A percentile compares a stretch with the other conserved stretches of the same genome.
phyloP scores from a whole-genome alignment of 92 coral and sea anemone genomes.

The Pocillopora grandis region DNA sequence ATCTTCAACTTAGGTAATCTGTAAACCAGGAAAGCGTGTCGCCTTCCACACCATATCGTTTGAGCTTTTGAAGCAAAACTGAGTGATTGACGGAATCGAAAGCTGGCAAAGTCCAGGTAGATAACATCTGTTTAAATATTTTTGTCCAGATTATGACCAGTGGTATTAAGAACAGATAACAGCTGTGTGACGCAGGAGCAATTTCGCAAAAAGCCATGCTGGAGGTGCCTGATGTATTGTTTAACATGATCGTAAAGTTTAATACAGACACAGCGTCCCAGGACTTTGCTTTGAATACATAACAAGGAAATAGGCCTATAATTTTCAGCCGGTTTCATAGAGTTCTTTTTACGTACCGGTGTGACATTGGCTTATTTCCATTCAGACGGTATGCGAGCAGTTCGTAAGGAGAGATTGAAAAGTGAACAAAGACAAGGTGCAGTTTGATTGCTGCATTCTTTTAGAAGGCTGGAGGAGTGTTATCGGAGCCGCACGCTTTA shows the following conservation, averaged over 20 bases:
- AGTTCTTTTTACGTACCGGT: neutral
- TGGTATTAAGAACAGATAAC: neutral
- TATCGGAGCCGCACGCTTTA: too few species aligned
- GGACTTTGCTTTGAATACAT: neutral
- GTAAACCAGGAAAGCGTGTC: too few species aligned
- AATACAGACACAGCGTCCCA: neutral
- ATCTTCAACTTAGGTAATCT: too few species aligned
- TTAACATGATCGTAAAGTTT: slow-evolving; percentile 23
- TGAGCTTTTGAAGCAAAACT: neutral
- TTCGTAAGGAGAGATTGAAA: too few species aligned
- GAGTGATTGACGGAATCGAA: neutral
- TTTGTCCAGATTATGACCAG: neutral
- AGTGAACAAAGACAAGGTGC: too few species aligned
- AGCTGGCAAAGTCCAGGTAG: too few species aligned
- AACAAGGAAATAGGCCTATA: neutral
- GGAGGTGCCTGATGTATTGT: neutral
- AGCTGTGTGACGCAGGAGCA: slow-evolving; percentile 41
- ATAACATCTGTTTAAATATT: neutral
- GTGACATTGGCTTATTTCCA: neutral
- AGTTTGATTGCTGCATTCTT: too few species aligned
- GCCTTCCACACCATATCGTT: neutral
- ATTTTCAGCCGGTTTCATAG: neutral
- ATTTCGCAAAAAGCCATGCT: slow-evolving; percentile 38
- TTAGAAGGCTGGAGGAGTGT: too few species aligned
- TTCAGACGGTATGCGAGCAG: too few species aligned